Evolutionary conservation across 2,113 vertebrate genomes (phyloP).

Genomic region (Lutjanus erythropterus): DNA sequence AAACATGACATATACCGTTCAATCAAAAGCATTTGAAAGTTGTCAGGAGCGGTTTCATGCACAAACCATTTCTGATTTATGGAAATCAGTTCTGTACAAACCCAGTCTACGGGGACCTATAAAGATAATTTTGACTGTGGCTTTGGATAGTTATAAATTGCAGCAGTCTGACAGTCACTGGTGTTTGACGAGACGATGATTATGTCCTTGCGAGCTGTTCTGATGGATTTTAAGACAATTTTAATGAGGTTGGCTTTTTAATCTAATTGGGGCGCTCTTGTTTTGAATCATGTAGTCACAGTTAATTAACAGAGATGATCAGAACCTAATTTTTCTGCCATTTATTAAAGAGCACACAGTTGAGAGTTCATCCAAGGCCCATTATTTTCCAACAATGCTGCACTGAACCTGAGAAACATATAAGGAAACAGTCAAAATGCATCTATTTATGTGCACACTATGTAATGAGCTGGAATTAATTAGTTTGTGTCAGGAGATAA

Average conservation of each 20-base stretch:
- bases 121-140: conserved; percentile 30
- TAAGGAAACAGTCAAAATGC: background rate
- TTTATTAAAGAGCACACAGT: conserved; percentile 14
- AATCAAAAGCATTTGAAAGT: background rate
- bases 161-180: conserved; percentile 13
- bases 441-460: background rate
- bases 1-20: background rate
- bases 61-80: background rate
- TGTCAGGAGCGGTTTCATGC: background rate
- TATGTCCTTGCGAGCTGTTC: conserved; percentile 21
- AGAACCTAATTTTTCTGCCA: background rate
- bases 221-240: conserved; percentile 14
- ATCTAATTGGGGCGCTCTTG: conserved; percentile 6
- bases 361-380: background rate
- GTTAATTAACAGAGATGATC: conserved; percentile 5
- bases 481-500: background rate
- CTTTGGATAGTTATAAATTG: conserved; percentile 18
- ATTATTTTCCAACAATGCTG: background rate
- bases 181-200: conserved; percentile 25
- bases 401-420: background rate
- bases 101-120: conserved; percentile 9
- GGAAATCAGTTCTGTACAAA: conserved; percentile 27
- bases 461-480: background rate
- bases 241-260: conserved; percentile 23
- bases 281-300: conserved; percentile 18